Evolutionary conservation across 2,888 invertebrate species (phyloP).

Genomic region (Torymus texanus): DNA sequence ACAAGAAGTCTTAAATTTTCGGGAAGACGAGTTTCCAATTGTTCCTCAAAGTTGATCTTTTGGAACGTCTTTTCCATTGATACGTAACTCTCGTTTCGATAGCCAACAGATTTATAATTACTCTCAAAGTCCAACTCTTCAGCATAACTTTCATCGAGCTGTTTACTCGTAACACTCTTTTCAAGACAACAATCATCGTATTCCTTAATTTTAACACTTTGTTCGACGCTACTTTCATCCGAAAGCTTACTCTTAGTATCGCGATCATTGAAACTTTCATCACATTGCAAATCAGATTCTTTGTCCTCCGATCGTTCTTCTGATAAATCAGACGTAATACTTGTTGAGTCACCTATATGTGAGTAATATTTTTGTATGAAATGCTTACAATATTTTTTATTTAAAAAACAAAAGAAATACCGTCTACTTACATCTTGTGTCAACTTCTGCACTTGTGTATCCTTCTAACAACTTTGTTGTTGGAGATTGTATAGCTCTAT

Average conservation of each 20-base stretch:
- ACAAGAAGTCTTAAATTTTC: conserved; percentile 65
- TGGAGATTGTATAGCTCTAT: conserved; percentile 84
- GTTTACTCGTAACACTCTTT: conserved; percentile 10
- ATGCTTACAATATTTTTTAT: neutral
- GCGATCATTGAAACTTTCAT: conserved; percentile 42
- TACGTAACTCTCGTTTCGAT: conserved; percentile 9
- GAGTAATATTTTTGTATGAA: conserved; percentile 1
- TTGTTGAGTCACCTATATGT: conserved; percentile 51
- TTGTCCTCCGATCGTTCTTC: conserved; percentile 54
- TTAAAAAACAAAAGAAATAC: neutral
- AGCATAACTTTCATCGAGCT: neutral
- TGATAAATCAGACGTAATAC: conserved; percentile 53
- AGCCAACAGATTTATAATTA: conserved; percentile 25
- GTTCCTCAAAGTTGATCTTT: conserved; percentile 32
- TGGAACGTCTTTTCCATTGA: conserved; percentile 3
- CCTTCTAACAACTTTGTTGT: conserved; percentile 83
- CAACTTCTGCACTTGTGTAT: conserved; percentile 77
- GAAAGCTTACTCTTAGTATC: conserved; percentile 37
- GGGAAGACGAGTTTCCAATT: conserved; percentile 57
- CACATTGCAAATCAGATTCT: conserved; percentile 52
- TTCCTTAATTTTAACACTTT: conserved; percentile 52
- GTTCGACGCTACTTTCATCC: conserved; percentile 48
- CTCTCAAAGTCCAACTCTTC: neutral
- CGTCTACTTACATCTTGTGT: conserved; percentile 65
- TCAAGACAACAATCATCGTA: conserved; percentile 47